Evolutionary conservation across 1,140 invertebrate genomes (phyloP).

Genomic region (Pollicipes pollicipes): DNA sequence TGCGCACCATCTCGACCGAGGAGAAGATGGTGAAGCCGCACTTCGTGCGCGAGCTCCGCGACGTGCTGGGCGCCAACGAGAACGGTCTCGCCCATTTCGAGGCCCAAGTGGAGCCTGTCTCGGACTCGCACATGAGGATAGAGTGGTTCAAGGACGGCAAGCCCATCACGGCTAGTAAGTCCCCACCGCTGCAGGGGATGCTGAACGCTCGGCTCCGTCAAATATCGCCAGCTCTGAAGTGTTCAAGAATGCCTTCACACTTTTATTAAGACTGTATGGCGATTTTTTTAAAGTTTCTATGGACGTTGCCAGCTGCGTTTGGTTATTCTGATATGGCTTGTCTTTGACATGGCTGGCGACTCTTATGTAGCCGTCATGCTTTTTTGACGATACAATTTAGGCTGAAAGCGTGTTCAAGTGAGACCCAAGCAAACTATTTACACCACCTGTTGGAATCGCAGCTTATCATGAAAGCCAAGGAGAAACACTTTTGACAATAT

Average conservation of each 20-base stretch:
- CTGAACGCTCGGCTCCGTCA: background rate
- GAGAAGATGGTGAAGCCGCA: conserved; percentile 37
- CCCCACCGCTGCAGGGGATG: conserved; percentile 5
- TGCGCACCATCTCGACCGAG: conserved; percentile 60
- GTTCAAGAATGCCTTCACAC: no score
- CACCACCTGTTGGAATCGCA: no score
- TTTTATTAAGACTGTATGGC: conserved; percentile 1
- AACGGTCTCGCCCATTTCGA: conserved; percentile 82
- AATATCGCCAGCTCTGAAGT: conserved; percentile 26
- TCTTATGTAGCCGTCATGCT: no score
- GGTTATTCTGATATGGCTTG: no score
- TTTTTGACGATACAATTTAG: no score
- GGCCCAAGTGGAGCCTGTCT: conserved; percentile 80
- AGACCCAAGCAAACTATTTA: no score
- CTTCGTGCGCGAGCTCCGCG: conserved; percentile 73
- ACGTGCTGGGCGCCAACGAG: conserved; percentile 72
- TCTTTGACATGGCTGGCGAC: no score
- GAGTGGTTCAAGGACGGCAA: conserved; percentile 96
- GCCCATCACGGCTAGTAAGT: conserved; percentile 66
- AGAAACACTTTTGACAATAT: no score
- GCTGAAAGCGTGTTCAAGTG: no score
- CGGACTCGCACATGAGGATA: conserved; percentile 91
- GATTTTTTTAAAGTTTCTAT: no score
- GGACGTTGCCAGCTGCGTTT: no score
- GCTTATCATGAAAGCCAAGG: no score